Conservation (phyloP, 2,797 vertebrate genomes). For the Cygnus olor region DNA sequence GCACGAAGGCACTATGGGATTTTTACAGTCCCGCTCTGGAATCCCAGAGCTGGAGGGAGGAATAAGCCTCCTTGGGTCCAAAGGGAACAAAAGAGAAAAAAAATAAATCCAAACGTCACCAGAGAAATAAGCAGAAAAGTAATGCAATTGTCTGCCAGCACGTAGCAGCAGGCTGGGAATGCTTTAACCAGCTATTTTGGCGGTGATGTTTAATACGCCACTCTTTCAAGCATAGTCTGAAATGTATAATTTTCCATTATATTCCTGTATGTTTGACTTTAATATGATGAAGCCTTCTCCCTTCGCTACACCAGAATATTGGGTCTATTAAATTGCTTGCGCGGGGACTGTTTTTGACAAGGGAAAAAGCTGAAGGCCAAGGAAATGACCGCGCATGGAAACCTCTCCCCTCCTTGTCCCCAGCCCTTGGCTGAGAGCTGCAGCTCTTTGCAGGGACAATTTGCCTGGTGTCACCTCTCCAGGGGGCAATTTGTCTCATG, state of each 20-base stretch:
- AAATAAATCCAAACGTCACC: neutral
- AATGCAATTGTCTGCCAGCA: slow-evolving; percentile 37
- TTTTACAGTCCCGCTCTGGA: neutral
- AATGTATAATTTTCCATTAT: slow-evolving; percentile 77
- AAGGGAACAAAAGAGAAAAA: neutral
- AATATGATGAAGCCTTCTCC: slow-evolving; percentile 73
- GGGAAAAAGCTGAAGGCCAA: slow-evolving; percentile 43
- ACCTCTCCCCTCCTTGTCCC: neutral
- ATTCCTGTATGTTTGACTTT: slow-evolving; percentile 73
- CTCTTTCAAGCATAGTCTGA: slow-evolving; percentile 58
- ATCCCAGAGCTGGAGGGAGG: neutral
- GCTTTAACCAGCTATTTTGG: slow-evolving; percentile 68
- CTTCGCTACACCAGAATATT: slow-evolving; percentile 69
- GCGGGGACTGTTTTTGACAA: slow-evolving; percentile 10
- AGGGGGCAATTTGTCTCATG: neutral
- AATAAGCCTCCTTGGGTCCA: neutral
- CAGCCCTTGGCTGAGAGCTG: neutral
- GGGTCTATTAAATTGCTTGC: slow-evolving; percentile 44
- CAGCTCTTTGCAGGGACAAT: neutral
- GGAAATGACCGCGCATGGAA: slow-evolving; percentile 26
- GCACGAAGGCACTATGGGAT: neutral
- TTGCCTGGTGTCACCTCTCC: neutral
- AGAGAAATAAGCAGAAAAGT: slow-evolving; percentile 52
- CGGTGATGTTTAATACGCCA: slow-evolving; percentile 51
- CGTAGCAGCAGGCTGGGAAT: slow-evolving; percentile 57